Base-by-base conservation (phyloP, 1,140 invertebrate genomes). In the Glomeris maerens region DNA sequence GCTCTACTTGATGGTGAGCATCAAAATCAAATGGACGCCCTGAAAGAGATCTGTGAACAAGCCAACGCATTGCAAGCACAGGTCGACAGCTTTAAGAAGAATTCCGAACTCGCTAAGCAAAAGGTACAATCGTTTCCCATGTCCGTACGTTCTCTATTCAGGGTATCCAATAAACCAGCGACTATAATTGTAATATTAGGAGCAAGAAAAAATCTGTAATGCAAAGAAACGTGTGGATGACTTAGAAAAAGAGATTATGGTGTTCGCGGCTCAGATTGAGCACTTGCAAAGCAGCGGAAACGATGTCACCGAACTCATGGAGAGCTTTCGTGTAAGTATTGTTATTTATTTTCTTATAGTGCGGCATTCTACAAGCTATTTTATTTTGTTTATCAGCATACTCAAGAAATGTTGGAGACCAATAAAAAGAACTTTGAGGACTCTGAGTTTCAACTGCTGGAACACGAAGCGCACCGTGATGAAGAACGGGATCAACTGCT, bases 391-490 rank as follows among this genome's bases (percentile, higher is more conserved):
- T n/a, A n/a, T n/a, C 68, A 71, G 52, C 64, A 67, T 41, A 67
- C 75, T 52, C 68, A 71, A 46, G 75, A 78, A 53, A 51, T 69
- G 20, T 57, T 76, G 14, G 75, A 77, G 55, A 64, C 63, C 46
- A 73, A 77, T 56, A 63, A 68, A 48, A 73, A 74, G 65, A 68
- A 68, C 27, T 93, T 84, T 63, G 90, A 95, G 66, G 89, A 94
- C 65, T 69, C 91, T 17, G 90, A 95, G 66, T 95, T 94, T 66
- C 84, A 88, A 61, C 84, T 93, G 64, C 72, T 94, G 50, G 91
- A 95, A 68, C 84, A 86, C 60, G 84, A 89, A 63, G 84, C 85
- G 1, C 83, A 85, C 62, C 73, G 78, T 73, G 67, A 81, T 73
- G 63, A 72, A 40, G 63, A 66, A 54, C 73, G 83, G 46, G 87